Conservation (phyloP, 2,797 vertebrate species). For the Cercopithecus mitis region DNA sequence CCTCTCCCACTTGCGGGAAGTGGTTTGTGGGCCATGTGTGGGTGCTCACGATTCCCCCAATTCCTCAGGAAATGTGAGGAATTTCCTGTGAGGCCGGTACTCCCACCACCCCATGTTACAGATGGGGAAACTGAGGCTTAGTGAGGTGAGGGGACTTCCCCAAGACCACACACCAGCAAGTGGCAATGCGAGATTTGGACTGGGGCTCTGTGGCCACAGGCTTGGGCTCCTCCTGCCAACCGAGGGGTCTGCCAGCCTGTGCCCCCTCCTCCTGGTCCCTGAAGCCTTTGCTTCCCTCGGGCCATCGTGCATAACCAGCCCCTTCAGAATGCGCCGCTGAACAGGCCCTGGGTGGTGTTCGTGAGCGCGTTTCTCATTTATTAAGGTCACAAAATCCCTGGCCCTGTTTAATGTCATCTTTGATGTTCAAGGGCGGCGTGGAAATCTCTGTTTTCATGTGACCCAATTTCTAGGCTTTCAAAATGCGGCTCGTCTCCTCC, state of each 20-base stretch:
- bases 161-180: rapidly evolving
- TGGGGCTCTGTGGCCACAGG: neutral
- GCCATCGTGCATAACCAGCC: no score
- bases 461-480: slow-evolving; percentile 54
- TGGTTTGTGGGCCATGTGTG: rapidly evolving
- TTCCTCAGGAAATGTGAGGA: neutral
- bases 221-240: neutral
- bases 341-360: rapidly evolving
- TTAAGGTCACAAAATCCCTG: neutral
- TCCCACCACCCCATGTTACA: neutral
- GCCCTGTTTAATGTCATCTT: slow-evolving; percentile 22
- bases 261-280: neutral
- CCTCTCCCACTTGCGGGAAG: no score
- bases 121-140: neutral
- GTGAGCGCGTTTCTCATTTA: neutral
- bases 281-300: neutral
- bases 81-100: neutral
- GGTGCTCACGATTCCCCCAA: rapidly evolving
- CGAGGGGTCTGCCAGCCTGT: neutral
- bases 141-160: neutral
- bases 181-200: neutral
- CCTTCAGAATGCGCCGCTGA: neutral
- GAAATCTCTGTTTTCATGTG: slow-evolving; percentile 23
- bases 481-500: rapidly evolving
- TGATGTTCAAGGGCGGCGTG: slow-evolving; percentile 15